Percentiles rank a stretch among this genome's conserved stretches.
Conservation (phyloP, 1,140 invertebrate genomes). For the Drosophila guanche region DNA sequence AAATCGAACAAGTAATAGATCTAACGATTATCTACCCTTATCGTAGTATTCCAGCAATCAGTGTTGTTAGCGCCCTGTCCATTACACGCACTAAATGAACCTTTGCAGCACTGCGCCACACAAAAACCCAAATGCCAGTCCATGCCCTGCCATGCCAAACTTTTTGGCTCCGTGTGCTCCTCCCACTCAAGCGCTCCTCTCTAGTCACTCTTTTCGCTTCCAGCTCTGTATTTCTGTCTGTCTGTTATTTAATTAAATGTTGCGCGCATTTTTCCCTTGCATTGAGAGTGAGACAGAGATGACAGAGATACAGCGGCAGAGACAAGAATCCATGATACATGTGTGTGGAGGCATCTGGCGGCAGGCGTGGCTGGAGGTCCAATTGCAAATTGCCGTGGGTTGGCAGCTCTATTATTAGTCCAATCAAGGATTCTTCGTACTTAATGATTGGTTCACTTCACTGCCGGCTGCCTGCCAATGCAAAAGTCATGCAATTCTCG, state of each 20-base stretch:
- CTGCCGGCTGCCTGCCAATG: constrained; percentile 7
- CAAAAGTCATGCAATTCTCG: constrained; percentile 25
- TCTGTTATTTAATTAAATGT: constrained; percentile 76
- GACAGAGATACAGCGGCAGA: neutral
- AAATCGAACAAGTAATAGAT: too few species aligned
- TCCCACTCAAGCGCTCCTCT: neutral
- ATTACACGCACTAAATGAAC: too few species aligned
- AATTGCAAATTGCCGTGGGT: neutral
- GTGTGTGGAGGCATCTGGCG: neutral
- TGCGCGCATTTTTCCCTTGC: constrained; percentile 46
- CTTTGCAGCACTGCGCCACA: too few species aligned
- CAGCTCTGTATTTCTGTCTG: constrained; percentile 13
- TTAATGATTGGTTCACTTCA: constrained; percentile 32
- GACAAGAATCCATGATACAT: neutral
- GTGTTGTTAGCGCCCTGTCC: too few species aligned
- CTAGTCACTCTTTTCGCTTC: constrained; percentile 9
- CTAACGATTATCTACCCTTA: too few species aligned
- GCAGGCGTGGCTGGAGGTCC: constrained; percentile 17
- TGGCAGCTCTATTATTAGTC: constrained; percentile 31
- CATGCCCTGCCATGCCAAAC: too few species aligned
- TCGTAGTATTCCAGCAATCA: too few species aligned
- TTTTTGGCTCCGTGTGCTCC: too few species aligned
- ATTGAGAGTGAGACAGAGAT: neutral
- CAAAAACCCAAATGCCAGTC: too few species aligned
- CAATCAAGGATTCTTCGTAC: constrained; percentile 16